These are phyloP conservation scores for Carettochelys insculpta DNA, from an alignment of 2,113 vertebrate genomes.

Conservation along the genomic window DNA sequence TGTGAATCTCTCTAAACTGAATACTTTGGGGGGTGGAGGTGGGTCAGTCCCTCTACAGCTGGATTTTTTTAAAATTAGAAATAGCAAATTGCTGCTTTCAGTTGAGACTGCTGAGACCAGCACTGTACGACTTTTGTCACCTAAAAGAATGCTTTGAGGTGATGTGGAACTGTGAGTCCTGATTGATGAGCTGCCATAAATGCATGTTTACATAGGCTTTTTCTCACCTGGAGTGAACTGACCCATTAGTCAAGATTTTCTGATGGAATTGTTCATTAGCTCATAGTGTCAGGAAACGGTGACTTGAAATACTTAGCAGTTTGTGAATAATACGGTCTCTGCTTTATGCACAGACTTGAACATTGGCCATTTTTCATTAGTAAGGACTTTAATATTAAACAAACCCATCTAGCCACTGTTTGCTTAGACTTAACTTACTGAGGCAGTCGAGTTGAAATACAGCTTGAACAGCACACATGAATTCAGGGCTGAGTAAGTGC, in stretches of 20 bases:
- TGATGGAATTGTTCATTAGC: neutral
- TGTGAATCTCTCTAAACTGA: neutral
- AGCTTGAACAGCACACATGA: slow-evolving; percentile 9
- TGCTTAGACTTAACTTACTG: slow-evolving; percentile 12
- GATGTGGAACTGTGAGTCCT: slow-evolving; percentile 24
- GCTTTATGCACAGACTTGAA: neutral
- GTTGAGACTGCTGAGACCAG: neutral
- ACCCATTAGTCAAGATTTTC: neutral
- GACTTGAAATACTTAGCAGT: slow-evolving; percentile 1
- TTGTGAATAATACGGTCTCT: neutral
- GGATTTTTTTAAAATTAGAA: neutral
- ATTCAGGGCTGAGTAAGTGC: slow-evolving; percentile 22
- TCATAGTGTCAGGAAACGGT: neutral
- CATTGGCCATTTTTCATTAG: slow-evolving; percentile 22
- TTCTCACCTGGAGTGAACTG: slow-evolving; percentile 31
- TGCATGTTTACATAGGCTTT: neutral
- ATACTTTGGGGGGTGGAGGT: neutral
- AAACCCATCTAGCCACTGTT: slow-evolving; percentile 18
- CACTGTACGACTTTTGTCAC: neutral
- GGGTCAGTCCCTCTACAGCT: neutral
- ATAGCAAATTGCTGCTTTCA: neutral
- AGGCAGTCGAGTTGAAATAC: neutral
- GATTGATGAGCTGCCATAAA: slow-evolving; percentile 27
- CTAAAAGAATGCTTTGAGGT: slow-evolving; percentile 1
- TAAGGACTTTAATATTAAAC: slow-evolving; percentile 27